phyloP scores from a whole-genome alignment of 64 coral and sea anemone genomes.

The Anthopleura sola region DNA sequence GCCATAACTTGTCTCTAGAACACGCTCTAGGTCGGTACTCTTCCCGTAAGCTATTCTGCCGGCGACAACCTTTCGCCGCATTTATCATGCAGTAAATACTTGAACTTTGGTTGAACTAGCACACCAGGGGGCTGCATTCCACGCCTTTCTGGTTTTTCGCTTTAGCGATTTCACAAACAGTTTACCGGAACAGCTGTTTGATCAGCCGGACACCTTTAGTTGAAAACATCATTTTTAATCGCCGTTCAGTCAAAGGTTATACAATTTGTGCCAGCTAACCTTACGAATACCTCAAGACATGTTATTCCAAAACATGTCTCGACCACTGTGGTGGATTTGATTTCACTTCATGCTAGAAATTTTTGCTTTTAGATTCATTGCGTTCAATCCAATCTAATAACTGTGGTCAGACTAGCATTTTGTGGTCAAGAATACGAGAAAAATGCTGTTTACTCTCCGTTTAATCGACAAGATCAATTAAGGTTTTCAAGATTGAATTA shows the following conservation, averaged over 20 bases:
- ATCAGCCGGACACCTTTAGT: not conserved
- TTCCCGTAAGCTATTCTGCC: not conserved
- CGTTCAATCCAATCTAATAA: not conserved
- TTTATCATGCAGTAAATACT: not conserved
- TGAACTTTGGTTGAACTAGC: not conserved
- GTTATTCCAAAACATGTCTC: not conserved
- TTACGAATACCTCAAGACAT: not conserved
- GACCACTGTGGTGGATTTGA: too few relatives aligned
- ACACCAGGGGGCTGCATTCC: not conserved
- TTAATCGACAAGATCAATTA: too few relatives aligned
- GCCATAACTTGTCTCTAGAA: not conserved
- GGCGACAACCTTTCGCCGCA: not conserved
- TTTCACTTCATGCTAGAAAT: not conserved
- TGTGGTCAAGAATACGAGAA: too few relatives aligned
- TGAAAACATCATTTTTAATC: not conserved
- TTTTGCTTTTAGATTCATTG: not conserved
- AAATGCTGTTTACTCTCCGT: too few relatives aligned
- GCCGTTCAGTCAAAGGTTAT: not conserved
- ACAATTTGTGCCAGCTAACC: not conserved
- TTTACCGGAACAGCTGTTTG: not conserved
- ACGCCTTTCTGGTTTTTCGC: not conserved
- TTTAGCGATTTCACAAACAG: not conserved
- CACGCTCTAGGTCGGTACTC: not conserved
- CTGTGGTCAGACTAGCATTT: not conserved
- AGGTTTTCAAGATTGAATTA: too few relatives aligned